Evolutionary conservation across 1,140 invertebrate genomes (phyloP), one percentile per base, ranked within the genome.

Genomic region (honey bee (Apis mellifera)): DNA sequence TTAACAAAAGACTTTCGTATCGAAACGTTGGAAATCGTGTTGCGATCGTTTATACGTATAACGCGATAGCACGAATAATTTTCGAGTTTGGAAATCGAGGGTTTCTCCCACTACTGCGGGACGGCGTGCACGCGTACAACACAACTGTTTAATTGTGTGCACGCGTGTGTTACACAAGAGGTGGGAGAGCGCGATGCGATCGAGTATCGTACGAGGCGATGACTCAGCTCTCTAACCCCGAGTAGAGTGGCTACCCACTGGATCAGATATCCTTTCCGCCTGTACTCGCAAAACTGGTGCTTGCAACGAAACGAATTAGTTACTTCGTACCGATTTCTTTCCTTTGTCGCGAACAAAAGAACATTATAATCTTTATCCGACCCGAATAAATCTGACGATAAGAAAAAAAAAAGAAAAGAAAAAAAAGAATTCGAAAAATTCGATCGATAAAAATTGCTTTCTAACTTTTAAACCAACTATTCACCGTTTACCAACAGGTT

Each of bases 201-300:
- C 84, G 88, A 90, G 88, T 90, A 90, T 89, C 88, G 86, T 65
- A 89, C 84, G 75, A 89, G 84, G 82, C 86, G 90, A 90, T 90
- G 90, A 90, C 89, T 90, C 90, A 90, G 90, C 89, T 90, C 75
- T 65, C 83, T 76, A 83, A 84, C 85, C 83, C 81, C 84, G 68
- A 21, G n/a, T 71, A 86, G 86, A 73, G 86, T 81, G 60, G 77
- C 86, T 84, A 84, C 74, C 84, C 83, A 88, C 84, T 89, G 85
- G 84, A 77, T 82, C 84, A 82, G 81, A 78, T 83, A 89, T 81
- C 87, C 87, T 86, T 84, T 78, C 69, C 71, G 66, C 64, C 65
- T 66, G 59, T 69, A 59, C 57, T 88, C 69, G 21, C 65, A 71
- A 84, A 86, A 86, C 70, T 75, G 64, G 59, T 62, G 55, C 52